These are phyloP conservation scores for Acronicta leporina DNA, from an alignment of 2,888 invertebrate genomes.

Conservation along the genomic window DNA sequence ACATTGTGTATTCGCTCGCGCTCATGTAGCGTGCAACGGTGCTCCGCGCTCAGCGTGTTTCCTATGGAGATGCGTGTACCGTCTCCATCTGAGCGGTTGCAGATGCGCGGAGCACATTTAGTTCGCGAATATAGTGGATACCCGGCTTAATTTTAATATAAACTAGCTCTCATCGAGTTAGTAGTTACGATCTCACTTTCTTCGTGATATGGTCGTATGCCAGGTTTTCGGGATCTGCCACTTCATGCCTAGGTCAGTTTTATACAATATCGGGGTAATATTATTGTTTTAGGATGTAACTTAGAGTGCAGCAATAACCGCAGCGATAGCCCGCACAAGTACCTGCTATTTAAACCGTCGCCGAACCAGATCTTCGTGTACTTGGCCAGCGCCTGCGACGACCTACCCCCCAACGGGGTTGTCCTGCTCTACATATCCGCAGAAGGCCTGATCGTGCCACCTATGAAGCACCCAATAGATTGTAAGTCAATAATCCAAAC, in stretches of 20 bases:
- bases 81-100: too few species aligned
- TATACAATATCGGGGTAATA: too few species aligned
- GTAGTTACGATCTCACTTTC: neutral
- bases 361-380: conserved; percentile 98
- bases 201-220: too few species aligned
- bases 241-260: too few species aligned
- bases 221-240: too few species aligned
- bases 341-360: conserved; percentile 98
- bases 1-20: too few species aligned
- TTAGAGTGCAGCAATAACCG: conserved; percentile 88
- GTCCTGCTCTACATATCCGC: conserved; percentile 97
- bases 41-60: too few species aligned
- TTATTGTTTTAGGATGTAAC: conserved; percentile 52
- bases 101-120: too few species aligned
- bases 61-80: too few species aligned
- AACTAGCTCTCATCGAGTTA: neutral
- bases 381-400: conserved; percentile 97
- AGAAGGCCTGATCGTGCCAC: conserved; percentile 95
- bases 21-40: too few species aligned
- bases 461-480: conserved; percentile 95
- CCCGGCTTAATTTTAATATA: too few species aligned
- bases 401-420: conserved; percentile 97
- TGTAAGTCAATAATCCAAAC: conserved; percentile 87
- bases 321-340: conserved; percentile 97
- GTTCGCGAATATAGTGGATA: too few species aligned